Evolutionary conservation across 2,113 vertebrate species (phyloP).

Genomic region (Sturnira hondurensis): DNA sequence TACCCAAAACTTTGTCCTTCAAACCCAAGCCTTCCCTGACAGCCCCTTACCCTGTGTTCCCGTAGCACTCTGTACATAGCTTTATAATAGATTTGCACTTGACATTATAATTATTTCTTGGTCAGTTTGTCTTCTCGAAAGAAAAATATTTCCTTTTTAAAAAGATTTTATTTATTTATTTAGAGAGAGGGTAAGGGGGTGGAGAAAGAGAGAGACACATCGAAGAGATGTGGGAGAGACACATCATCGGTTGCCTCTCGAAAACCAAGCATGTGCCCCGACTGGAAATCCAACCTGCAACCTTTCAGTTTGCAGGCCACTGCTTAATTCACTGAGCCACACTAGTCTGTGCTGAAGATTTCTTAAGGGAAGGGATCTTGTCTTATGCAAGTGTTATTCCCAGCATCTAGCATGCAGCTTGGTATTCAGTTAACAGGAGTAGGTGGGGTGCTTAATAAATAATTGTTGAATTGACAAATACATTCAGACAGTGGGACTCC

Average conservation of each 20-base stretch:
- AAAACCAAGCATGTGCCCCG: no score
- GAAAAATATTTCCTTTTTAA: background rate
- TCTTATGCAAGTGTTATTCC: background rate
- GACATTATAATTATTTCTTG: conserved; percentile 6
- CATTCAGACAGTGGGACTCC: background rate
- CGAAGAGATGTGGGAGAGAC: no score
- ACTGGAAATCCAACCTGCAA: no score
- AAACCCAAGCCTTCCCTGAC: background rate
- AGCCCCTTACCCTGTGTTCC: background rate
- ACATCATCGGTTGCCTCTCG: no score
- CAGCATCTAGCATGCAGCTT: background rate
- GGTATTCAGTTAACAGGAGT: background rate
- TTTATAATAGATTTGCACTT: background rate
- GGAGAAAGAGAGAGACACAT: no score
- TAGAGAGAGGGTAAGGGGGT: no score
- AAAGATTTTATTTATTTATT: no score
- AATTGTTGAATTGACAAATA: background rate
- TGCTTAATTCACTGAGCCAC: no score
- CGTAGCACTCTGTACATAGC: background rate
- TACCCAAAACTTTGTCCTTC: background rate
- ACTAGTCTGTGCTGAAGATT: background rate
- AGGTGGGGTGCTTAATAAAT: conserved; percentile 1
- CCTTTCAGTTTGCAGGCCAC: no score
- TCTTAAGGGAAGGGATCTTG: conserved; percentile 15
- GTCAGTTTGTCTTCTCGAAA: background rate